A percentile compares a stretch with the other conserved stretches of the same genome.
phyloP scores from a whole-genome alignment of 64 coral and sea anemone genomes.

The Dendrophyllia cribrosa region DNA sequence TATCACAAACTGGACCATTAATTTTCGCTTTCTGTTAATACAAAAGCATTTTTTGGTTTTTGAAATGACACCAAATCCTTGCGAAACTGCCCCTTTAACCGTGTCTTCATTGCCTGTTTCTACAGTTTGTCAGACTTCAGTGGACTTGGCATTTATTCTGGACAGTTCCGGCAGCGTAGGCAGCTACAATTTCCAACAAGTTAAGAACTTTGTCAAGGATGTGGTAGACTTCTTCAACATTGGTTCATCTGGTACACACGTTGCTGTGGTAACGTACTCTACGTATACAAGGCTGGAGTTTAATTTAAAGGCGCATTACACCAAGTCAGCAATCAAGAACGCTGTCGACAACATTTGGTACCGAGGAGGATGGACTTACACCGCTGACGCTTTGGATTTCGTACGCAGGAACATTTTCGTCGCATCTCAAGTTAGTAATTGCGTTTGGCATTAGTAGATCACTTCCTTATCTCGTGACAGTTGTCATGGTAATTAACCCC shows the following conservation, averaged over 20 bases:
- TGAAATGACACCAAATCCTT: no score
- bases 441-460: background rate
- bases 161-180: constrained; percentile 90
- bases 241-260: constrained; percentile 79
- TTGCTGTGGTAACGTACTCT: constrained; percentile 80
- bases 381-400: constrained; percentile 75
- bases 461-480: background rate
- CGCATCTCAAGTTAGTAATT: constrained; percentile 20
- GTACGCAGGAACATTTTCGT: constrained; percentile 44
- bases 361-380: constrained; percentile 78
- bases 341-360: constrained; percentile 69
- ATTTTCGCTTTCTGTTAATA: no score
- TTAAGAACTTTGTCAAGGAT: constrained; percentile 91
- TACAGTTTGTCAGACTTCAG: constrained; percentile 93
- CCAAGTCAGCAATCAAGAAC: constrained; percentile 73
- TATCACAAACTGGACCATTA: no score
- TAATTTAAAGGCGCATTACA: constrained; percentile 57
- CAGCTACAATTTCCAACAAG: constrained; percentile 66
- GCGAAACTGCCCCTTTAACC: no score
- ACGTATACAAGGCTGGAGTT: constrained; percentile 61
- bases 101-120: background rate
- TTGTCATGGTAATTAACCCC: no score
- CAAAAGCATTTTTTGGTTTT: no score
- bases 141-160: constrained; percentile 90
- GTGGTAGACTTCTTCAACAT: constrained; percentile 98